phyloP scores from a whole-genome alignment of 2,888 invertebrate species.

The Tetramorium bicarinatum region DNA sequence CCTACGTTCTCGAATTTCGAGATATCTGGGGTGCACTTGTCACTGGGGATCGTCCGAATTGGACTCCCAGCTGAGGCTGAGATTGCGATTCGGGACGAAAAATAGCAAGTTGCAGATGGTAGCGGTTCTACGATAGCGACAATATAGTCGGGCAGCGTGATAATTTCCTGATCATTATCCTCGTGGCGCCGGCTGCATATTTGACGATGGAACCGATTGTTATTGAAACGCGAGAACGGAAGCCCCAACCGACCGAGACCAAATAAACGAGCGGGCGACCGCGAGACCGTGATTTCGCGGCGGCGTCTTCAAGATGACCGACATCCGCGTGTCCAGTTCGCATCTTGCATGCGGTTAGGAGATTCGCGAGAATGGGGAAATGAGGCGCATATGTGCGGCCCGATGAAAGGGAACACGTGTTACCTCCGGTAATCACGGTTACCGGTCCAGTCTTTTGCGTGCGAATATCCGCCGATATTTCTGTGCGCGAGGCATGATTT shows the following conservation, averaged over 20 bases:
- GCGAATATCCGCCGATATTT: neutral
- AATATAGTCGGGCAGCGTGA: neutral
- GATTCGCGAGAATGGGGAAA: conserved; percentile 37
- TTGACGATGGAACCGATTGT: neutral
- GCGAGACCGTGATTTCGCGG: conserved; percentile 32
- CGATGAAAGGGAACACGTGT: conserved; percentile 51
- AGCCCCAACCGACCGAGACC: neutral
- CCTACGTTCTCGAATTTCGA: conserved; percentile 29
- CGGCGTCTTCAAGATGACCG: conserved; percentile 17
- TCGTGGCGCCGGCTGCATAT: neutral
- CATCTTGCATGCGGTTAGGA: conserved; percentile 42
- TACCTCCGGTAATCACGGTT: conserved; percentile 33
- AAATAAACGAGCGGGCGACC: conserved; percentile 32
- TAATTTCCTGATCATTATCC: conserved; percentile 17
- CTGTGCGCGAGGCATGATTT: conserved; percentile 3
- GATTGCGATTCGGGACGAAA: conserved; percentile 1
- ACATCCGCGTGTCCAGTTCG: conserved; percentile 6
- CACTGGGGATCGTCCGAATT: neutral
- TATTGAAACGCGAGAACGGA: conserved; percentile 7
- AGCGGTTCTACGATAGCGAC: conserved; percentile 7
- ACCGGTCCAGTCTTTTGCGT: conserved; percentile 13
- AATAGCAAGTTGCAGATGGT: neutral
- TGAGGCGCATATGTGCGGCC: conserved; percentile 1
- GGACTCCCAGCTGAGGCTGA: neutral
- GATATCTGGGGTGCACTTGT: conserved; percentile 23